Conservation (phyloP, 2,888 invertebrate species). For the Mimachlamys varia region DNA sequence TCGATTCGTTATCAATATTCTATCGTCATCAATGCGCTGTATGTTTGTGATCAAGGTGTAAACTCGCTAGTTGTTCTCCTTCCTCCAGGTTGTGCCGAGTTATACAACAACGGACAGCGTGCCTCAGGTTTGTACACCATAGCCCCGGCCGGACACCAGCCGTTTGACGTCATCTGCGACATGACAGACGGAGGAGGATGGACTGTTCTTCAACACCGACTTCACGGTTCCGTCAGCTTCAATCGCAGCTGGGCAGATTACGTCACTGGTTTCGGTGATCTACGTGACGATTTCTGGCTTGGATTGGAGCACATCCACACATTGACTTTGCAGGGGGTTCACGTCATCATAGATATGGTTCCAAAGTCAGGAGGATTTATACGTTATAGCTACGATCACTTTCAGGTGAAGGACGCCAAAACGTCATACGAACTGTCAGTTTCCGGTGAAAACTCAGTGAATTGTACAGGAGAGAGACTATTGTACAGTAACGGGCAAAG, state of each 20-base stretch:
- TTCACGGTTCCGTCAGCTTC: background rate
- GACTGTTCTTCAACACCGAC: background rate
- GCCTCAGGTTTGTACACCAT: background rate
- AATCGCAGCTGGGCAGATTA: background rate
- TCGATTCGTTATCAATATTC: no score
- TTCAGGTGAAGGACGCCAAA: background rate
- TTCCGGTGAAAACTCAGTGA: background rate
- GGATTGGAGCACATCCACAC: background rate
- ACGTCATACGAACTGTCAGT: background rate
- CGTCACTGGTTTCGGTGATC: conserved; percentile 11
- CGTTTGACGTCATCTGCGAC: background rate
- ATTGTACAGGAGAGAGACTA: background rate
- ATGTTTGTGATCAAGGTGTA: no score
- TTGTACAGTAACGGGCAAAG: background rate
- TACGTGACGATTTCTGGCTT: background rate
- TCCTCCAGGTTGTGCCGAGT: background rate
- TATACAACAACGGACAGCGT: background rate
- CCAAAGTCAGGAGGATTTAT: background rate
- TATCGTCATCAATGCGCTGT: no score
- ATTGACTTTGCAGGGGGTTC: background rate
- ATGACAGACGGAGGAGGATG: conserved; percentile 3
- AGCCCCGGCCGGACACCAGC: background rate
- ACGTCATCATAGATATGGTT: background rate
- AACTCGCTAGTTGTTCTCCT: background rate
- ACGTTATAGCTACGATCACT: background rate